Evolutionary conservation across 1,140 invertebrate genomes (phyloP), one percentile per base, ranked within the genome.

Genomic region (Battus philenor): DNA sequence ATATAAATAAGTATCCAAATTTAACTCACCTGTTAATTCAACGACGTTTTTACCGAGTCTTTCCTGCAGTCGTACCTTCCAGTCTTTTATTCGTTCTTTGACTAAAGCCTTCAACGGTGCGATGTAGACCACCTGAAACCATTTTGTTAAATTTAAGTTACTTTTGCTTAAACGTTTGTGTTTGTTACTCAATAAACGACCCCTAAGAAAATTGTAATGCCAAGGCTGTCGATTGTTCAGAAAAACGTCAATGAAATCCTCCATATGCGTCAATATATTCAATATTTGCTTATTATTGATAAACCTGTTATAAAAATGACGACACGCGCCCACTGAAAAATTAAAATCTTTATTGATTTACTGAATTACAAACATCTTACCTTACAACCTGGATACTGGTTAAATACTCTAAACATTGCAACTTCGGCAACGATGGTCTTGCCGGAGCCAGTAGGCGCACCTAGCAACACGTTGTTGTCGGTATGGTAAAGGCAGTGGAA

Each of bases 391-490:
- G 97, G 96, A 70, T 93, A 90, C 38, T 92, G 87, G 59, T 93
- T 93, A 59, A 99, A 97, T 0, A 98, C 91, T 53, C 97, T 88
- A 66, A 99, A 98, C 86, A 99, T 98, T 6, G 97, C 97, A 39
- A 99, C 91, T 87, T 99, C 98, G 0, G 98, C 98, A 5, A 95
- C 96, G 41, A 99, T 96, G 0, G 98, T 99, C 89, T 99, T 99
- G 31, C 98, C 98, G 0, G 97, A 99, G 2, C 98, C 98, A 2
- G 98, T 99, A 0, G 98, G 98, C 0, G 98, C 98, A 1, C 98
- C 98, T 6, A 99, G 85, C 0, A 99, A 86, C 2, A 98, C 93
- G 79, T 99, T 99, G 52, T 92, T 90, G 69, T 99, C 96, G 0
- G 96, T 97, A 75, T 99, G 93, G 82, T 98, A 99, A 0, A 99